A percentile compares a stretch with the other conserved stretches of the same genome.
Conservation (phyloP, 2,797 vertebrate genomes). For the Margarornis squamiger region DNA sequence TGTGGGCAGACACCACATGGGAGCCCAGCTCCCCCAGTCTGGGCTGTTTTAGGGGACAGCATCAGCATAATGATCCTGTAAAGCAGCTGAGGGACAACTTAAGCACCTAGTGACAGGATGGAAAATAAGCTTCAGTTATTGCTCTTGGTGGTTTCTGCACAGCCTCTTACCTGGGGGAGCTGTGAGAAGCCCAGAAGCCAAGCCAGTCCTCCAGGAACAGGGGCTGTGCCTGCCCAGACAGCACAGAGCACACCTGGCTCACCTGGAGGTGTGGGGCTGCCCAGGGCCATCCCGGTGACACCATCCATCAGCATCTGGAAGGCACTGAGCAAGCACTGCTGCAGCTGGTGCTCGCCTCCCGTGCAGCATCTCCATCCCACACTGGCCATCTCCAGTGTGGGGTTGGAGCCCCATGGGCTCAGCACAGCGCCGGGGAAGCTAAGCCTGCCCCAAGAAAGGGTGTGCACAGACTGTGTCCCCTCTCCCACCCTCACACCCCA, state of each 20-base stretch:
- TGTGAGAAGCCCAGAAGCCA: not conserved
- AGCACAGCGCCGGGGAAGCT: accelerated
- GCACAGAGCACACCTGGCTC: not conserved
- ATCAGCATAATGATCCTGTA: accelerated
- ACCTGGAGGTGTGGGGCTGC: not conserved
- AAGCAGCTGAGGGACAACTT: not conserved
- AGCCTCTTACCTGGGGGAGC: not conserved
- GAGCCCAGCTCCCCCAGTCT: not conserved
- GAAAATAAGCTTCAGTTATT: not conserved
- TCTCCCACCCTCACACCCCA: not conserved
- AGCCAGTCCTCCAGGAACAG: accelerated
- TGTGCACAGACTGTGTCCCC: accelerated
- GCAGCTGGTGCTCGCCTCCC: accelerated
- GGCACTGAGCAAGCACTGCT: accelerated
- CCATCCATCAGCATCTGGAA: not conserved
- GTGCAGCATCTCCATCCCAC: accelerated
- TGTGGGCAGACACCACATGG: not conserved
- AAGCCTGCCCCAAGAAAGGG: accelerated
- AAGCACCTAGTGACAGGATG: not conserved
- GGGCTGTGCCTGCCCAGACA: not conserved
- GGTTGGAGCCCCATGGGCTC: accelerated
- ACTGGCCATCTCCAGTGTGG: accelerated
- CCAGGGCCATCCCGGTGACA: not conserved
- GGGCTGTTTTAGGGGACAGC: not conserved
- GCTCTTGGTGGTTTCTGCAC: not conserved